Percentiles rank a stretch among this genome's conserved stretches.
Conservation (phyloP, 2,113 vertebrate genomes). For the Circaetus cinerascens region DNA sequence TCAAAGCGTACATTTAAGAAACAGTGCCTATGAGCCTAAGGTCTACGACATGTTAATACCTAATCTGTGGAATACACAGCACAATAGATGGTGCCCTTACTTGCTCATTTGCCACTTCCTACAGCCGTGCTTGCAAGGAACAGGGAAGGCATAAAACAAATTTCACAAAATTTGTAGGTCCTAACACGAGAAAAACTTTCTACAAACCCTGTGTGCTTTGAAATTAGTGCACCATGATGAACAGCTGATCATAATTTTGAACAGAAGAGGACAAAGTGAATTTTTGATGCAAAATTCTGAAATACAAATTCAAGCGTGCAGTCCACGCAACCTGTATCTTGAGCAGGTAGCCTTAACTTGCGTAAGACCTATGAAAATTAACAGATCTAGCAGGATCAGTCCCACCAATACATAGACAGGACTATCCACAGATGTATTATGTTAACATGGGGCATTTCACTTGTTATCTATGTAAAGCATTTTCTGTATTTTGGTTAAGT, state of each 20-base stretch:
- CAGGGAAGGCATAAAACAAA: background rate
- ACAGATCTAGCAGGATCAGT: background rate
- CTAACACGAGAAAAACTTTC: background rate
- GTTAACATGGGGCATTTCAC: background rate
- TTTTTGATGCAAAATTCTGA: background rate
- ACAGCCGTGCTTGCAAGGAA: background rate
- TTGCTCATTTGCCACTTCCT: background rate
- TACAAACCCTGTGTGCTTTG: background rate
- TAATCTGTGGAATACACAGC: background rate
- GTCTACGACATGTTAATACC: background rate
- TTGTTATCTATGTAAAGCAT: background rate
- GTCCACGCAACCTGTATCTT: background rate
- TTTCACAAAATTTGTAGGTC: background rate
- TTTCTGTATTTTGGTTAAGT: background rate
- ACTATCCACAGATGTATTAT: background rate
- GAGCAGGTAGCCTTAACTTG: background rate
- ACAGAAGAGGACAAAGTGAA: background rate
- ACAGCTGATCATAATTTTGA: background rate
- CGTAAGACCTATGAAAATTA: background rate
- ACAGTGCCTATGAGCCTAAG: background rate
- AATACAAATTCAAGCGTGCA: background rate
- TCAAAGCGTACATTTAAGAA: background rate
- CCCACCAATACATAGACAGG: background rate
- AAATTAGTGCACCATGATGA: background rate
- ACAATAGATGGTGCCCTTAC: background rate